phyloP scores from a whole-genome alignment of 1,140 invertebrate species.

The Papilio helenus region DNA sequence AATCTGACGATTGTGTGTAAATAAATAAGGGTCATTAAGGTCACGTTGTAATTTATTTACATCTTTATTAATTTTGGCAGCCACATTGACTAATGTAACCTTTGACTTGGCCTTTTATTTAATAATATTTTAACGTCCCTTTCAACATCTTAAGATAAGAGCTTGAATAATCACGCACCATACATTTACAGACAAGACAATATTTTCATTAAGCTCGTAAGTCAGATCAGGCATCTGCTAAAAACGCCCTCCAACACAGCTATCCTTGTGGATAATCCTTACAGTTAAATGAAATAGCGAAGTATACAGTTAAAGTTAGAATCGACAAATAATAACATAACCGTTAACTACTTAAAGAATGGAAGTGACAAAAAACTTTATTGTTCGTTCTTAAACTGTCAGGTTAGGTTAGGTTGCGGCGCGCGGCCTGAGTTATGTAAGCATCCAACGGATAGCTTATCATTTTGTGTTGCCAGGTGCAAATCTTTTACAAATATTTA shows the following conservation, averaged over 20 bases:
- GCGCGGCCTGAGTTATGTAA: slow-evolving; percentile 26
- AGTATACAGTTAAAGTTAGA: not conserved
- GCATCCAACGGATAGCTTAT: slow-evolving; percentile 7
- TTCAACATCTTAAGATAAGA: not conserved
- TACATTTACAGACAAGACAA: not conserved
- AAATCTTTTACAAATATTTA: slow-evolving; percentile 16
- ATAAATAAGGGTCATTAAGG: not conserved
- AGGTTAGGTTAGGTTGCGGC: not conserved
- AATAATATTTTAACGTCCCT: slow-evolving; percentile 7
- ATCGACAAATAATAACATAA: not conserved
- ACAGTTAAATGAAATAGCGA: not conserved
- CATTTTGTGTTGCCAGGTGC: slow-evolving; percentile 16
- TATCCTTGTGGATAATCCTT: not conserved
- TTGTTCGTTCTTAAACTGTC: not conserved
- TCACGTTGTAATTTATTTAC: not conserved
- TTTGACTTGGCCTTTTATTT: not conserved
- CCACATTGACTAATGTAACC: not conserved
- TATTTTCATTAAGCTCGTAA: not conserved
- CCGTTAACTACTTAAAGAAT: not conserved
- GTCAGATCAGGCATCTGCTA: not conserved
- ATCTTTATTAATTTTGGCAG: not conserved
- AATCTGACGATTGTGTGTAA: not conserved
- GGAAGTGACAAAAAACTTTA: slow-evolving; percentile 7
- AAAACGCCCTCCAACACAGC: not conserved
- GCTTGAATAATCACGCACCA: not conserved